These are phyloP conservation scores for Lynx canadensis DNA, from an alignment of 2,113 vertebrate genomes.

Conservation along the genomic window DNA sequence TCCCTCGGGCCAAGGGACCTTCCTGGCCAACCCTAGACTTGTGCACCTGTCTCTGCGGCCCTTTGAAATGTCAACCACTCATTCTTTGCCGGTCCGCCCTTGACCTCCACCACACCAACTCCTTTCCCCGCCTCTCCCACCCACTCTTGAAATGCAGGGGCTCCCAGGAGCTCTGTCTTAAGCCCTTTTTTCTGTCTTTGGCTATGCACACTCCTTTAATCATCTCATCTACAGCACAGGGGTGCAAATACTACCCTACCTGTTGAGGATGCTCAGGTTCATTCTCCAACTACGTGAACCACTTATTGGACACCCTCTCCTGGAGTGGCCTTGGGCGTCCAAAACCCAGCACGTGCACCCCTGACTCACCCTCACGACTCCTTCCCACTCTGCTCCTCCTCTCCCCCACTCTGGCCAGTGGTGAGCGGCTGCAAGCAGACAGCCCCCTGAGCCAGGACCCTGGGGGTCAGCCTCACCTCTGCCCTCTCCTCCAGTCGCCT, in stretches of 20 bases:
- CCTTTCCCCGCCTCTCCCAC: neutral
- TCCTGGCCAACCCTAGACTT: neutral
- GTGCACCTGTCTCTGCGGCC: neutral
- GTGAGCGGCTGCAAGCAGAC: rapidly evolving
- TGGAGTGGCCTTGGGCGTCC: too few species aligned
- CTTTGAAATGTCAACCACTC: neutral
- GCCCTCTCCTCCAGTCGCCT: neutral
- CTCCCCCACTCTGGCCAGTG: neutral
- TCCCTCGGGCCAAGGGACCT: neutral
- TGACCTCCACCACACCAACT: neutral
- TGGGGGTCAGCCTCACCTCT: rapidly evolving
- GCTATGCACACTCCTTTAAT: neutral
- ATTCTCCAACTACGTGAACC: neutral
- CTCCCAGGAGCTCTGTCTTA: neutral
- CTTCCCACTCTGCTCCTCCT: neutral
- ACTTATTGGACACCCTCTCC: neutral
- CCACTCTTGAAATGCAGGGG: neutral
- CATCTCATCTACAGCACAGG: neutral
- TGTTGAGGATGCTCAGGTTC: rapidly evolving
- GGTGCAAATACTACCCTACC: neutral
- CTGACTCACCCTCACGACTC: neutral
- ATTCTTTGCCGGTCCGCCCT: neutral
- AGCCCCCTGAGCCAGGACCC: neutral
- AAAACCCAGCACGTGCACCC: neutral
- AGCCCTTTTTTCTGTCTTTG: neutral